These are phyloP conservation scores for Philopotamus ludificatus DNA, from an alignment of 1,140 invertebrate genomes.

Conservation along the genomic window DNA sequence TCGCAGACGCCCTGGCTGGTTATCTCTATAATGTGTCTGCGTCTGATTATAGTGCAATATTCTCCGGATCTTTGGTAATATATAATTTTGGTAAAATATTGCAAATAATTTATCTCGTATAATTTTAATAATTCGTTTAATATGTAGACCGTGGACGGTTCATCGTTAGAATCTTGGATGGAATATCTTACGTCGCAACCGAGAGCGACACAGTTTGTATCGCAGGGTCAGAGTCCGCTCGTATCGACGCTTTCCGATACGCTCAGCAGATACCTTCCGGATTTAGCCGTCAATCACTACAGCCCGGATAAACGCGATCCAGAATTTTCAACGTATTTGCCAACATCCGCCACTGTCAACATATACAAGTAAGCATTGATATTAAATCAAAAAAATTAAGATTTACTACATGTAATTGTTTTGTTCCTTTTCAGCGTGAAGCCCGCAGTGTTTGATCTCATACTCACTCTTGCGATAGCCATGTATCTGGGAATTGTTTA, in stretches of 20 bases:
- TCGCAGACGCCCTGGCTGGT: slow-evolving; percentile 81
- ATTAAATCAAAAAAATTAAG: slow-evolving; percentile 7
- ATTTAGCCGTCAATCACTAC: slow-evolving; percentile 68
- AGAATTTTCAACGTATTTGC: slow-evolving; percentile 89
- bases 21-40: slow-evolving; percentile 82
- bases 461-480: slow-evolving; percentile 83
- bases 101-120: neutral
- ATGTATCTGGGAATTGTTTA: slow-evolving; percentile 82
- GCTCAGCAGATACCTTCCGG: slow-evolving; percentile 75
- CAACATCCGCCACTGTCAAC: slow-evolving; percentile 74
- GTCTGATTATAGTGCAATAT: slow-evolving; percentile 58
- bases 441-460: slow-evolving; percentile 95
- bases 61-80: slow-evolving; percentile 70
- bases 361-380: slow-evolving; percentile 75
- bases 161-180: slow-evolving; percentile 72
- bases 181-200: slow-evolving; percentile 71
- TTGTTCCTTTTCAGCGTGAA: slow-evolving; percentile 76
- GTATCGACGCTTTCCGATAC: slow-evolving; percentile 67
- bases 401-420: neutral
- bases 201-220: slow-evolving; percentile 63
- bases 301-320: slow-evolving; percentile 83
- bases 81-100: neutral
- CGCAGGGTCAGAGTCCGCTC: slow-evolving; percentile 56
- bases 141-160: slow-evolving; percentile 68
- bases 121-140: neutral